Evolutionary conservation across 1,140 invertebrate genomes (phyloP), one percentile per base, ranked within the genome.

Genomic region (Microplitis mediator): DNA sequence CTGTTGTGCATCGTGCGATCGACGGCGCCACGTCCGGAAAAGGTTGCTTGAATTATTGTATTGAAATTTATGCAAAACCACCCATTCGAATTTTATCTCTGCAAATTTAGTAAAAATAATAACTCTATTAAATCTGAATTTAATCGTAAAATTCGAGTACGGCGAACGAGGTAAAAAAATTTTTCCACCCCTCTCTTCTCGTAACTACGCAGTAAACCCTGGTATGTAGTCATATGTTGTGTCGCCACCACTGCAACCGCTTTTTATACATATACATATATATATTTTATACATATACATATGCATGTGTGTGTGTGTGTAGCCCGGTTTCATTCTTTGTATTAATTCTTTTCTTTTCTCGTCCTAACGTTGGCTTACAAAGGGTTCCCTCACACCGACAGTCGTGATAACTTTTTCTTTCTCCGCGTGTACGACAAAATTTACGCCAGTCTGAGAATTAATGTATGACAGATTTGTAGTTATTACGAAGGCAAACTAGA

Each of bases 401-500:
- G 61, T 74, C 36, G 71, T 69, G 79, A 83, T 82, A 82, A 82
- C 78, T 83, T 82, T 80, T 82, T 82, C 75, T 78, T 82, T 78
- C 80, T 81, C 76, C 78, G 71, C 76, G 77, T 78, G 79, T 83
- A 82, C 78, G 82, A 78, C 82, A 80, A 78, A 87, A 87, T 86
- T 87, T 85, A 86, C 85, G 83, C 85, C 79, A 80, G 83, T 81
- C 84, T 78, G 82, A 82, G 82, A 87, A 86, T 87, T 86, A 87
- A 86, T 86, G 85, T 80, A 81, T 85, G 86, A 87, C 84, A 86
- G 85, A 86, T 86, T 87, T 85, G 85, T 86, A 85, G 84, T 85
- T 87, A 86, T 86, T 85, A 85, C 82, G 79, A 74, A 73, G 76
- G 72, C 56, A 45, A 72, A 35, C 54, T 52, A 54, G 62, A 80